These are phyloP conservation scores for Rhabditoides inermis DNA, from an alignment of 2,888 invertebrate species.

Conservation along the genomic window DNA sequence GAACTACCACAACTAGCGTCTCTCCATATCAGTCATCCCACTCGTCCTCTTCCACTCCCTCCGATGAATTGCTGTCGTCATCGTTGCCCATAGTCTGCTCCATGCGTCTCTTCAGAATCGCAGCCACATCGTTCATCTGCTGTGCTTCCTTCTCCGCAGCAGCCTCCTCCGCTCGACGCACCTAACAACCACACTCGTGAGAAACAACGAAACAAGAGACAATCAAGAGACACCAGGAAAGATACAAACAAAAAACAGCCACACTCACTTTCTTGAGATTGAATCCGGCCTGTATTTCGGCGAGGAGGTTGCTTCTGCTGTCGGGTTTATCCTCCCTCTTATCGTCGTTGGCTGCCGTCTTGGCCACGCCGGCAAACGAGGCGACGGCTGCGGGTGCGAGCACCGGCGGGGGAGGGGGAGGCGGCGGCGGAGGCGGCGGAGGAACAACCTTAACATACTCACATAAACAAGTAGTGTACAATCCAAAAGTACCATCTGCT, in stretches of 20 bases:
- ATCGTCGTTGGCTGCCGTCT: not conserved
- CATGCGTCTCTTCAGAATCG: slow-evolving; percentile 47
- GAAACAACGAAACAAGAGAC: not conserved
- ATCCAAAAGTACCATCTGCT: not conserved
- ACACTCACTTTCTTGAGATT: slow-evolving; percentile 35
- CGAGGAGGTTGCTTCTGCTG: slow-evolving; percentile 29
- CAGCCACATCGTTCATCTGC: slow-evolving; percentile 46
- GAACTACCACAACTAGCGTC: not conserved
- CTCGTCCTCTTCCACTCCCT: too few relatives aligned
- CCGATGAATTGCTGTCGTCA: slow-evolving; percentile 18
- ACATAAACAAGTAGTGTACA: not conserved
- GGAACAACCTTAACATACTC: slow-evolving; percentile 6
- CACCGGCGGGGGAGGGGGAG: slow-evolving; percentile 27
- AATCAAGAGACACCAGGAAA: too few relatives aligned
- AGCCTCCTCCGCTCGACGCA: slow-evolving; percentile 35
- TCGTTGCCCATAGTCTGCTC: slow-evolving; percentile 39
- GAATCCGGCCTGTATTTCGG: slow-evolving; percentile 44
- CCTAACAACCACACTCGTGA: slow-evolving; percentile 4
- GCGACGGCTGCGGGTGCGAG: slow-evolving; percentile 14
- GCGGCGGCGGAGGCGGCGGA: slow-evolving; percentile 39
- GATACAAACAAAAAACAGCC: not conserved
- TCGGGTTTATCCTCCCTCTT: slow-evolving; percentile 3
- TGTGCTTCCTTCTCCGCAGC: slow-evolving; percentile 30
- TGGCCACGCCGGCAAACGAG: slow-evolving; percentile 5
- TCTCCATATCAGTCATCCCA: slow-evolving; percentile 22